Evolutionary conservation across 2,797 vertebrate species (phyloP), one percentile per base, ranked within the genome.

Genomic region (Gambusia yucatana): DNA sequence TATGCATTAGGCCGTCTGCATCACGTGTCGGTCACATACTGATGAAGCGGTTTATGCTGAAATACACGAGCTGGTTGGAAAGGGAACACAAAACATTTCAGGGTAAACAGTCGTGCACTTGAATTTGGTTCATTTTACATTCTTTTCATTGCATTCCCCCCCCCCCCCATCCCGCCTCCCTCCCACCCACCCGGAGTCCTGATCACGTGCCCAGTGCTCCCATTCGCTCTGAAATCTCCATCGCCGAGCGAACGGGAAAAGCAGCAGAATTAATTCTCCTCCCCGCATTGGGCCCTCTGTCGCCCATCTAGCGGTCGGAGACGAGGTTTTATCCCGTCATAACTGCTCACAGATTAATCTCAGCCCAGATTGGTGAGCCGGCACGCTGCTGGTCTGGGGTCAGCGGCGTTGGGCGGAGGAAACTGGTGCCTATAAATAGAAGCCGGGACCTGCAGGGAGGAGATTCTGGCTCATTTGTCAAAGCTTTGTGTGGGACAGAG

Each of bases 351-450:
- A 89, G 89, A 93, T 93, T 94, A 92, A 90, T 92, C 86, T 87
- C 82, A 84, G 81, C 59, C 70, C 83, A 90, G 89, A 93, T 90
- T 91, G 91, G 82, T 55, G 83, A 80, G 82, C 39, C 1, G 82
- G 50, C 83, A 88, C 79, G 84, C 28, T 2, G 61, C 88, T 85
- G 88, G 86, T 91, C 88, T 83, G 70, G 82, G 86, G 86, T 93
- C 88, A 88, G 90, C 76, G 65, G 75, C 77, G 75, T 52, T 88
- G 85, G 82, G 84, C 83, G 79, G 82, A 88, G 87, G 72, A 70
- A 87, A 88, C 83, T 75, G 11, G 46, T 2, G 39, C 39, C 87
- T 93, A 94, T 91, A 90, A 94, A 93, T 94, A 94, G 91, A 84
- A 46, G 3, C 80, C 83, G 82, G 75, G 81, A 93, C 89, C 89